These are phyloP conservation scores for Gila orcuttii DNA, from an alignment of 2,113 vertebrate species.

Conservation along the genomic window DNA sequence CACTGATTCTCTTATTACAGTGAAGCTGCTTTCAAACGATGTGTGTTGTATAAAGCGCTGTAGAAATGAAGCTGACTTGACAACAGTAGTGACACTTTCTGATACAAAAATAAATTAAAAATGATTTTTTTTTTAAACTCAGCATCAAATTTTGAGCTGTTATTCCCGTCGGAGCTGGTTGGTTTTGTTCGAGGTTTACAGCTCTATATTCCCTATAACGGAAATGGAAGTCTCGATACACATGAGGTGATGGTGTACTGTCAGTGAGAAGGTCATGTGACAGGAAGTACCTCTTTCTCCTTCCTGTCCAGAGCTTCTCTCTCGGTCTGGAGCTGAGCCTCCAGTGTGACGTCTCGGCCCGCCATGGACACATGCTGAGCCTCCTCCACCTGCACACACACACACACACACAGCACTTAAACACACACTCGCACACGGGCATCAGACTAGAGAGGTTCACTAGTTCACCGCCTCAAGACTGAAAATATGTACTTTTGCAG, in stretches of 20 bases:
- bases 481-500: background rate
- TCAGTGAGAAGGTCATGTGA: background rate
- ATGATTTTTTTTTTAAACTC: too few species aligned
- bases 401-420: background rate
- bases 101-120: too few species aligned
- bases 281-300: conserved; percentile 89
- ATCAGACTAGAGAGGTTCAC: too few species aligned
- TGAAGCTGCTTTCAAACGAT: too few species aligned
- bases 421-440: background rate
- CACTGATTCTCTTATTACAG: too few species aligned
- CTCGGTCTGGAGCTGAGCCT: conserved; percentile 91
- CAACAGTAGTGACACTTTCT: too few species aligned
- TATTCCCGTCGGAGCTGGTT: too few species aligned
- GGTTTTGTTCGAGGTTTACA: background rate
- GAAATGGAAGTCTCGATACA: background rate
- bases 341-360: conserved; percentile 80
- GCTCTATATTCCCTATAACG: background rate
- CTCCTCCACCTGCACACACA: conserved; percentile 80
- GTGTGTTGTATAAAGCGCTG: too few species aligned
- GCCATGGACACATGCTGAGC: conserved; percentile 78
- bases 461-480: background rate
- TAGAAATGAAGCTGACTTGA: too few species aligned
- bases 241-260: conserved; percentile 59
- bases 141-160: too few species aligned
- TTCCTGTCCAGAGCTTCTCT: conserved; percentile 95